Percentiles rank a stretch among this genome's conserved stretches.
Conservation (phyloP, 2,888 invertebrate genomes). For the Ditula angustiorana region DNA sequence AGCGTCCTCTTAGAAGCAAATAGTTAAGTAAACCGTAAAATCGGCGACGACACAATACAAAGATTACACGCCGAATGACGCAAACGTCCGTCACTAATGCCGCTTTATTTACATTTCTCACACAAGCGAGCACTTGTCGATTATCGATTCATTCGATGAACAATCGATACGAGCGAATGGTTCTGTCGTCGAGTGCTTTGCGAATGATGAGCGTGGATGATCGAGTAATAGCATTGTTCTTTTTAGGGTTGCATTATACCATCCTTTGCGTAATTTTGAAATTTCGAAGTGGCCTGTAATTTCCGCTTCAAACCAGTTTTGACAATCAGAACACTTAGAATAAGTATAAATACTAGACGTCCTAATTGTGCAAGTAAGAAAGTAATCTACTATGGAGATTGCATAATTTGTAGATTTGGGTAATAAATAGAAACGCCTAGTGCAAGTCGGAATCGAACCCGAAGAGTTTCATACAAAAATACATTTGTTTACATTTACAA, state of each 20-base stretch:
- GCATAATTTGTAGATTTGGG: no score
- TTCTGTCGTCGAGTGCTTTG: constrained; percentile 58
- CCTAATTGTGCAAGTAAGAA: not conserved
- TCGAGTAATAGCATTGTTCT: constrained; percentile 43
- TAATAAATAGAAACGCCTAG: no score
- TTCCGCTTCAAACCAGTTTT: not conserved
- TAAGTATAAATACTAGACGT: no score
- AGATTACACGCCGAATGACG: constrained; percentile 48
- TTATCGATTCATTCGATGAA: constrained; percentile 53
- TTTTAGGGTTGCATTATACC: constrained; percentile 43
- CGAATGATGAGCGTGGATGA: constrained; percentile 49
- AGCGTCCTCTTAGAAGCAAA: constrained; percentile 16
- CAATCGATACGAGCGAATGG: constrained; percentile 44
- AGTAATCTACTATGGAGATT: no score
- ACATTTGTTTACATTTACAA: no score
- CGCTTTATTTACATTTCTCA: constrained; percentile 63
- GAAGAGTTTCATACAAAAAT: no score
- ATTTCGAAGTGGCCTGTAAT: constrained; percentile 17
- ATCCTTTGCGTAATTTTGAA: constrained; percentile 38
- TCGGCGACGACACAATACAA: constrained; percentile 29
- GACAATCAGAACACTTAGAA: no score
- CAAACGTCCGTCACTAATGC: constrained; percentile 50
- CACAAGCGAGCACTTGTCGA: constrained; percentile 47
- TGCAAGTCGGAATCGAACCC: no score
- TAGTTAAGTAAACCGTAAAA: constrained; percentile 41